Percentiles rank a stretch among this genome's conserved stretches.
Conservation (phyloP, 1,140 invertebrate species). For the Brachionus rotundiformis region DNA sequence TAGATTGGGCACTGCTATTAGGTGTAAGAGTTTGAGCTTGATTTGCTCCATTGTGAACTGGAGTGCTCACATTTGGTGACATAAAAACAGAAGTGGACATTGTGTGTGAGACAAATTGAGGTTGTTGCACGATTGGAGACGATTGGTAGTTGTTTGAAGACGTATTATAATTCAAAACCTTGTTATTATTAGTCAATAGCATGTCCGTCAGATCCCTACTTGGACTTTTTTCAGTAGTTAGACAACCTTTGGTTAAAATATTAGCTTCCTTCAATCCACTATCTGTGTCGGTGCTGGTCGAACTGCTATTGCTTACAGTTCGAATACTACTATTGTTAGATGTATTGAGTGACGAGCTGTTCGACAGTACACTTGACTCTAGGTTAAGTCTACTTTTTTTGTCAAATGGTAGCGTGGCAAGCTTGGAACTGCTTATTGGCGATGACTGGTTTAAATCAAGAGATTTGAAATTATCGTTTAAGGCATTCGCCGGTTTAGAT, state of each 20-base stretch:
- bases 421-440: neutral
- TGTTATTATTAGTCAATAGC: slow-evolving; percentile 22
- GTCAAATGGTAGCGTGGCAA: slow-evolving; percentile 25
- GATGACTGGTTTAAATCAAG: neutral
- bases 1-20: neutral
- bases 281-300: neutral
- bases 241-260: neutral
- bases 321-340: slow-evolving; percentile 31
- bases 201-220: neutral
- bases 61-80: slow-evolving; percentile 9
- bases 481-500: neutral
- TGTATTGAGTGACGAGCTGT: neutral
- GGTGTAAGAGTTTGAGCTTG: neutral
- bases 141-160: neutral
- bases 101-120: neutral
- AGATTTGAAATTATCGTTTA: slow-evolving; percentile 32
- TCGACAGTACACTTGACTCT: slow-evolving; percentile 5
- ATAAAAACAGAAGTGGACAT: slow-evolving; percentile 1
- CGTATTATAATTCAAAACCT: neutral
- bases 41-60: neutral
- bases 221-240: neutral
- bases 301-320: slow-evolving; percentile 28
- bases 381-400: slow-evolving; percentile 21
- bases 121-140: neutral
- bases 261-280: neutral